Base-by-base conservation (phyloP, 2,797 vertebrate species). In the Furcifer pardalis region DNA sequence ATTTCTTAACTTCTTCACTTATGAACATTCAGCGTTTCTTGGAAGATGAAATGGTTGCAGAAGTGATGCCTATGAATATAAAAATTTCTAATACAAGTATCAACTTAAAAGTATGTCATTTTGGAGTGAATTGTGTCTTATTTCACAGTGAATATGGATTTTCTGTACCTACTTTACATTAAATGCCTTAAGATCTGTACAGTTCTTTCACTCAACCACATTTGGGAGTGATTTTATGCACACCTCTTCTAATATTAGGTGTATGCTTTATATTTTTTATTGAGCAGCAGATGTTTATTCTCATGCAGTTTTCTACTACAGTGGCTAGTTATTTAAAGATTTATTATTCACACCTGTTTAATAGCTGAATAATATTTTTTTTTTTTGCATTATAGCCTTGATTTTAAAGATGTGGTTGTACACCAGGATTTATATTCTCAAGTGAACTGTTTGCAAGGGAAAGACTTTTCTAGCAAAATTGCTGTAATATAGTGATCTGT, bases 1-100 rank as follows among this genome's bases (percentile, higher is more conserved):
- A 96, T 94, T 98, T 99, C 92, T 90, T 99, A 89, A 98, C 97
- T 62, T 98, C 98, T 89, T 98, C 98, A 75, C 96, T 99, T 79
- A 95, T 95, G 62, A 99, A 99, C 95, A 97, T 99, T 89, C 96
- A 98, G 19, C 96, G 96, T 93, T 99, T 99, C 95, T 94, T 99
- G 91, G 98, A 99, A 94, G 98, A 98, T 82, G 97, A 98, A 94
- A 95, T 96, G 1, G 94, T 97, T 1, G 95, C 97, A 42, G 96
- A 97, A 93, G 97, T 99, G 86, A 97, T 99, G 95, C 98, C 98
- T 83, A 99, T 99, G 98, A 97, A 98, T 95, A 99, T 99, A 95
- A 97, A 97, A 88, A 93, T 99, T 94, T 96, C 94, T 90, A 97
- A 98, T 93, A 95, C 97, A 23, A 97, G 95, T 88, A 94, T 99